Base-by-base conservation (phyloP, 30 jellyfish, hydroid and myxozoan species). In the Catostylus mosaicus region DNA sequence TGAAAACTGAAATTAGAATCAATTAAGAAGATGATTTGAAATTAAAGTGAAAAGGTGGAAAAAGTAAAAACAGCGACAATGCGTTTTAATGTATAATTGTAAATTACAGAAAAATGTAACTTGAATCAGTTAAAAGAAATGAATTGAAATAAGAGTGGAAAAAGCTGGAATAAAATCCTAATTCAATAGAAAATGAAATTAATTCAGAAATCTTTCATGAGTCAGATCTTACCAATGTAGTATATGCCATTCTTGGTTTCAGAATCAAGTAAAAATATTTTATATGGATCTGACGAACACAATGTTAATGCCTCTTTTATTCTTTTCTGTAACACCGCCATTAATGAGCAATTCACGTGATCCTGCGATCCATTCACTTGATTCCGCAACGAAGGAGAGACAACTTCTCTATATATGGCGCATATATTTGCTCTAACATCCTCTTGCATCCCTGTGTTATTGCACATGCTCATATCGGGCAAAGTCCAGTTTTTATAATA, bases 381-480 rank as follows among this genome's bases (percentile, higher is more conserved):
- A 20, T 1, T 7, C 46, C 35, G 46, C 38, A 62, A 29, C 59
- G 79, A 36, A 30, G 88, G 33, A 34, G 19, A 69, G 22, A 77
- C 67, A 19, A 62, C 47, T 16, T 63, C 77, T 60, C 43, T 73
- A 46, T 77, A 77, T 14, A 63, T 77, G 36, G 79, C 32, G 33
- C 88, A 77, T 6, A 77, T 57, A 27, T 77, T 60, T 20, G 88
- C 79, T 45, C 71, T 77, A 1, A 77, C 24, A 35, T n/a, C 69
- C n/a, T 77, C 88, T 59, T 37, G 79, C 0, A 33, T 54, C 54
- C 88, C 78, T 22, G 67, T 61, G 67, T 35, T 20, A 33, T 75
- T 75, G 76, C 95, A 85, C 9, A 89, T 26, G 50, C 89, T 61
- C 65, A 61, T 19, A 51, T 85, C 95, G 2, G 95, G 95, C 45